phyloP scores from a whole-genome alignment of 1,140 invertebrate species.

The Ditylenchus dipsaci region DNA sequence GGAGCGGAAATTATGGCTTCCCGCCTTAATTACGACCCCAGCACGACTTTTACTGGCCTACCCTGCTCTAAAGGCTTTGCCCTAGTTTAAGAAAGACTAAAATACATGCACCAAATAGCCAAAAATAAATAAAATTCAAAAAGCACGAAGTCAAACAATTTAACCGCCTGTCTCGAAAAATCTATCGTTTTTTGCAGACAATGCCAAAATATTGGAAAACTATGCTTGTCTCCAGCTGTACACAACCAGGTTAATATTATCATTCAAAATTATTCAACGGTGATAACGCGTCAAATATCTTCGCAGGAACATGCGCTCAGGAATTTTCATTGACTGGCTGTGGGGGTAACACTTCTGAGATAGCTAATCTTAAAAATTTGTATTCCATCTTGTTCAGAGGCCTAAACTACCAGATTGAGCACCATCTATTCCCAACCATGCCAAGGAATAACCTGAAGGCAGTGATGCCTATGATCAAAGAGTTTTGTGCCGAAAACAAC shows the following conservation, averaged over 20 bases:
- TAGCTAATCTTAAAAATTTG: too few relatives aligned
- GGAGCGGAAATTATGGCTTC: too few relatives aligned
- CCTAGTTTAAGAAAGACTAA: too few relatives aligned
- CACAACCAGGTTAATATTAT: slow-evolving; percentile 46
- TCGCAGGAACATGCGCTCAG: slow-evolving; percentile 32
- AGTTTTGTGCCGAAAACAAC: slow-evolving; percentile 54
- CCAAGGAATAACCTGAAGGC: slow-evolving; percentile 52
- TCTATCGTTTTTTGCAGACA: slow-evolving; percentile 39
- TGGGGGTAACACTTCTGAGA: slow-evolving; percentile 41
- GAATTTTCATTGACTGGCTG: slow-evolving; percentile 57
- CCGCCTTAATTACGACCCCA: too few relatives aligned
- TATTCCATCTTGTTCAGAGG: slow-evolving; percentile 18
- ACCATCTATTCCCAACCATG: slow-evolving; percentile 58
- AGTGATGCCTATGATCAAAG: slow-evolving; percentile 55
- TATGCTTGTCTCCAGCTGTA: slow-evolving; percentile 57
- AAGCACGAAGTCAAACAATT: slow-evolving; percentile 8
- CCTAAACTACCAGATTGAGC: slow-evolving; percentile 59
- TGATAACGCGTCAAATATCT: too few relatives aligned
- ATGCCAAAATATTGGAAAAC: slow-evolving; percentile 52
- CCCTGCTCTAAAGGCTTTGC: too few relatives aligned
- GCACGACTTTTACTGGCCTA: too few relatives aligned
- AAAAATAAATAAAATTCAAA: slow-evolving; percentile 12
- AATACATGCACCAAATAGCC: too few relatives aligned
- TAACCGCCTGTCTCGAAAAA: too few relatives aligned
- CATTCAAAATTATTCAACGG: background rate